Percentiles rank a stretch among this genome's conserved stretches.
These are phyloP conservation scores for Taphrorychus bicolor DNA, from an alignment of 2,888 invertebrate species.

Conservation along the genomic window DNA sequence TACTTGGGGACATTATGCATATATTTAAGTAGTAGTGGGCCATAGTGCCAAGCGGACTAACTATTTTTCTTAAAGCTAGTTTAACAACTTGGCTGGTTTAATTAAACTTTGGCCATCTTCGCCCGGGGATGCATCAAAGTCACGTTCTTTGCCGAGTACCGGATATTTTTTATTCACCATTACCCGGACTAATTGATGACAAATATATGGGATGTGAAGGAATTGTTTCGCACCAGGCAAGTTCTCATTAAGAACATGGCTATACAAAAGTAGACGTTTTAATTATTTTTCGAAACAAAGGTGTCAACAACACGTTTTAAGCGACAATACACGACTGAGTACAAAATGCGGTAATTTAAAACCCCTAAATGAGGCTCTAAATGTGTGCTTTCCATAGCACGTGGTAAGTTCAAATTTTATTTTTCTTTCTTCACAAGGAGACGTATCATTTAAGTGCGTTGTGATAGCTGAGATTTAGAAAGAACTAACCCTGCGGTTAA, in stretches of 20 bases:
- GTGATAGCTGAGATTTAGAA: not conserved
- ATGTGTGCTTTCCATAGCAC: slow-evolving; percentile 35
- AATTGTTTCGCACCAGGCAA: not conserved
- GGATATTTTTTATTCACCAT: not conserved
- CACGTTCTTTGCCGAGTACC: not conserved
- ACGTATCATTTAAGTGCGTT: not conserved
- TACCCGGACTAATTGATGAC: not conserved
- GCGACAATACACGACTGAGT: slow-evolving; percentile 32
- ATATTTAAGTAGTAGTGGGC: not conserved
- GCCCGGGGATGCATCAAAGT: not conserved
- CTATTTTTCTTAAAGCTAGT: not conserved
- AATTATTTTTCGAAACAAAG: slow-evolving; percentile 40
- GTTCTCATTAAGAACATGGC: slow-evolving; percentile 1
- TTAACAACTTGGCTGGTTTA: not conserved
- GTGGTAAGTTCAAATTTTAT: slow-evolving; percentile 27
- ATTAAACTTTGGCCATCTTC: not conserved
- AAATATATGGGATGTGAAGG: not conserved
- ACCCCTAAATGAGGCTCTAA: slow-evolving; percentile 37
- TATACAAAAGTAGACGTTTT: slow-evolving; percentile 13
- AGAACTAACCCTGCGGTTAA: not conserved
- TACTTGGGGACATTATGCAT: slow-evolving; percentile 3
- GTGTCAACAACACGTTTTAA: slow-evolving; percentile 37
- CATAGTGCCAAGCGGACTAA: not conserved
- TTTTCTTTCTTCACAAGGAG: not conserved
- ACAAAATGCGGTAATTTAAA: slow-evolving; percentile 38